Evolutionary conservation across 1,140 invertebrate species (phyloP), one percentile per base, ranked within the genome.

Genomic region (Bemisia tabaci): DNA sequence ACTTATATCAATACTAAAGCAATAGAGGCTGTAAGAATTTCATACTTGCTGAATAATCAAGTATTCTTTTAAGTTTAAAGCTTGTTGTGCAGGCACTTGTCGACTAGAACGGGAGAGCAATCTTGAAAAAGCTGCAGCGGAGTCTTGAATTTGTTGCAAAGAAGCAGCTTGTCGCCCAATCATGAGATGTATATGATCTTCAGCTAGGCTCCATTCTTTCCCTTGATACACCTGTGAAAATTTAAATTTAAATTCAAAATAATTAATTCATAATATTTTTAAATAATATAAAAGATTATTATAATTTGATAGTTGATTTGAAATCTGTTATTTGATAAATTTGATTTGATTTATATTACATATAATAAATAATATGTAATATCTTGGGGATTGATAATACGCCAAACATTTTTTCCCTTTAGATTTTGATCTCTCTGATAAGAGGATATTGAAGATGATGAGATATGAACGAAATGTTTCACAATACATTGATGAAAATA

Each of bases 141-240:
- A 87, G 70, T 90, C 87, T 68, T 84, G 79, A 66, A 87, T 78
- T 73, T 85, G 82, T 74, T 90, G 88, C 62, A 96, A 79, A 72
- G 87, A 86, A 69, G 87, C 85, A 22, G 91, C 91, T 75, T 95
- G 88, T 69, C 91, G 85, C 1, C 93, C 94, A 72, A 96, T 88
- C 12, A 92, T 95, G 75, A 92, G 95, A 76, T 95, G 87, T 72
- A 97, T 95, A 78, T 97, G 94, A 82, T 97, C 94, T 79, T 93
- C 90, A 9, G 94, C 90, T 67, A 96, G 82, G 64, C 87, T 87
- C 94, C 94, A 97, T 1, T 87, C 86, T 73, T 87, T 88, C 61
- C 82, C 83, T 70, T 84, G 81, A 77, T 92, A 95, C 24, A 94
- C 84, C 87, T 89, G 70, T 27, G 12, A 63, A 22, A 24, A 61